Evolutionary conservation across 2,797 vertebrate species (phyloP).

Genomic region (Fringilla coelebs): DNA sequence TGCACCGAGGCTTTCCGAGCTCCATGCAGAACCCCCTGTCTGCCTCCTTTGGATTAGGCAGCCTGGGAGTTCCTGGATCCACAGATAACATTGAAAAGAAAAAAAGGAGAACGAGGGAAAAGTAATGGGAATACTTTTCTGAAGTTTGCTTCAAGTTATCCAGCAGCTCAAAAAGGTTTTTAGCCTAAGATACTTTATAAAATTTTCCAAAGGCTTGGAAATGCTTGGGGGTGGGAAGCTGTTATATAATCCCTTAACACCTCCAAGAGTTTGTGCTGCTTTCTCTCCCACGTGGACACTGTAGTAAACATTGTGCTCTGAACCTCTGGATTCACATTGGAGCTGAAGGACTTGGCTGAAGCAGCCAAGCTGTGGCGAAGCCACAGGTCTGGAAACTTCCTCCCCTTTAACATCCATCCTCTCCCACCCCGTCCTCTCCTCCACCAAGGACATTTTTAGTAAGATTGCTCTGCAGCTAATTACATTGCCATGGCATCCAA

Average conservation of each 20-base stretch:
- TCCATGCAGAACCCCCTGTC: background rate
- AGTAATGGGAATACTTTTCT: background rate
- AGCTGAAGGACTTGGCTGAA: background rate
- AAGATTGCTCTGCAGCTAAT: constrained; percentile 47
- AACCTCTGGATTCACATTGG: background rate
- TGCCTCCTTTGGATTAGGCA: background rate
- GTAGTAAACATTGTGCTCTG: background rate
- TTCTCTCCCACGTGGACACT: accelerated
- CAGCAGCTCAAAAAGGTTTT: background rate
- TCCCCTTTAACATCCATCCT: background rate
- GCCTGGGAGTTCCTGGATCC: background rate
- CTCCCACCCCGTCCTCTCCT: constrained; percentile 2
- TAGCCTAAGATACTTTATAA: background rate
- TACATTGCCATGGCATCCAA: constrained; percentile 61
- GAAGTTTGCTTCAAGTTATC: background rate
- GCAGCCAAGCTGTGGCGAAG: background rate
- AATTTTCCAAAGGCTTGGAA: background rate
- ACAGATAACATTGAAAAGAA: background rate
- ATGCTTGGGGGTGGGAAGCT: background rate
- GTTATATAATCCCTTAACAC: background rate
- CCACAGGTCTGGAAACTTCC: background rate
- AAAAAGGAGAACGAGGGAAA: background rate
- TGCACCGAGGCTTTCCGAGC: background rate
- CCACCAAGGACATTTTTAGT: constrained; percentile 59
- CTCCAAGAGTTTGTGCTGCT: background rate